phyloP scores from a whole-genome alignment of 2,113 vertebrate species.

The Petrocephalus zakoni region DNA sequence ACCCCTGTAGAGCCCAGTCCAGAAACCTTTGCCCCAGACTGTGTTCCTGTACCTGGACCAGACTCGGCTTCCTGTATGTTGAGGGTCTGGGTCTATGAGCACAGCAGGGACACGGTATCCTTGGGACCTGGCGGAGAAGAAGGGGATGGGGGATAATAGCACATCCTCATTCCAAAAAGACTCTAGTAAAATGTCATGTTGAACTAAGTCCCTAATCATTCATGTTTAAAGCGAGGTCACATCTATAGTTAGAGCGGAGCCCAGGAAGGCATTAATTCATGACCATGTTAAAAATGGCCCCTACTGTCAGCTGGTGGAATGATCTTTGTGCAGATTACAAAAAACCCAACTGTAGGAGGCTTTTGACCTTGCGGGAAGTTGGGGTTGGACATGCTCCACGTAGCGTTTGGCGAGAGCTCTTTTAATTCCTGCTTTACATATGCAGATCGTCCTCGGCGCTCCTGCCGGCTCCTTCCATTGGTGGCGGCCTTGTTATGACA shows the following conservation, averaged over 20 bases:
- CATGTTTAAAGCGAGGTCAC: slow-evolving; percentile 14
- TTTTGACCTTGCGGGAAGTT: slow-evolving; percentile 5
- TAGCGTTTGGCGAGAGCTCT: slow-evolving; percentile 14
- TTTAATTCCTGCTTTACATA: slow-evolving; percentile 38
- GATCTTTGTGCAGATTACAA: not conserved
- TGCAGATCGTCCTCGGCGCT: slow-evolving; percentile 27
- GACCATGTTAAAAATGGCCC: not conserved
- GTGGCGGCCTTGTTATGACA: slow-evolving; percentile 39
- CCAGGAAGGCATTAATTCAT: slow-evolving; percentile 10
- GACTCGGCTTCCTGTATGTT: slow-evolving; percentile 31
- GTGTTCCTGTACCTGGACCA: slow-evolving; percentile 30
- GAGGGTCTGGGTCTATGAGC: slow-evolving; percentile 31
- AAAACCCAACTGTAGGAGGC: not conserved
- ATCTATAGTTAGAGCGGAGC: not conserved
- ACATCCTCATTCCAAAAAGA: slow-evolving; percentile 9
- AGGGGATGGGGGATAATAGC: not conserved
- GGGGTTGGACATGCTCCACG: not conserved
- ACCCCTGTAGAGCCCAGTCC: slow-evolving; percentile 28
- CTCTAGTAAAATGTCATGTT: slow-evolving; percentile 13
- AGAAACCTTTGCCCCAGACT: slow-evolving; percentile 27
- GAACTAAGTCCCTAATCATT: slow-evolving; percentile 6
- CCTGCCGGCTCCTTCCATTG: slow-evolving; percentile 16
- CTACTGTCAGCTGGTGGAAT: not conserved
- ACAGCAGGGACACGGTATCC: slow-evolving; percentile 44
- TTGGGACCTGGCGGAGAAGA: slow-evolving; percentile 22